Evolutionary conservation across 64 coral and sea anemone genomes (phyloP), one percentile per base, ranked within the genome.

Genomic region (Actinia tenebrosa): DNA sequence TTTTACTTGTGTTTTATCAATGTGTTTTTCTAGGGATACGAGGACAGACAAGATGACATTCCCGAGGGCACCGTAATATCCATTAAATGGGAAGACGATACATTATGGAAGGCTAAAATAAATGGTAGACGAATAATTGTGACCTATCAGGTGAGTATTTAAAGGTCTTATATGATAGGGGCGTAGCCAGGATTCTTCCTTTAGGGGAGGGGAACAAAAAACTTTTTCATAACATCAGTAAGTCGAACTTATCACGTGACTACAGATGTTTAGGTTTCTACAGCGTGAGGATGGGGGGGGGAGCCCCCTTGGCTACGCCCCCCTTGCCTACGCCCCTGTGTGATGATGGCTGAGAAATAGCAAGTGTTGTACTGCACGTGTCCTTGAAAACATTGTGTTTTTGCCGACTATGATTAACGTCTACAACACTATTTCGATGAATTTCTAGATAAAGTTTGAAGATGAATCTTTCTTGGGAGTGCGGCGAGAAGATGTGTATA

Each of bases 401-500:
- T 37, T 37, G 30, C 30, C 19, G 47, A 8, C n/a, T 23, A 25
- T 7, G 7, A 20, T n/a, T 66, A 66, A 3, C 63, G 1, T 66
- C n/a, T 23, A 66, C 26, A 56, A 10, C 18, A 19, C 2, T 45
- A 17, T 20, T 53, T 22, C 45, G 3, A 22, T 66, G 5, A 5
- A 66, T 50, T 45, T 20, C 78, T 53, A 96, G 94, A 79, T 96
- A 45, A 68, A 93, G 78, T 96, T 93, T 75, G 94, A 96, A 72
- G 94, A 96, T 71, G 94, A 96, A 4, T 96, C 94, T 4, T 83
- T 89, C 54, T 61, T 96, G 43, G 88, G 91, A 60, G 94, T 96
- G 4, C 88, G 94, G 8, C 50, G 94, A 84, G 94, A 96, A 18
- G 94, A 96, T 30, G 94, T 96, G 8, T 96, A 96, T 88, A 96